Evolutionary conservation across 2,888 invertebrate species (phyloP).

Genomic region (Macaria notata): DNA sequence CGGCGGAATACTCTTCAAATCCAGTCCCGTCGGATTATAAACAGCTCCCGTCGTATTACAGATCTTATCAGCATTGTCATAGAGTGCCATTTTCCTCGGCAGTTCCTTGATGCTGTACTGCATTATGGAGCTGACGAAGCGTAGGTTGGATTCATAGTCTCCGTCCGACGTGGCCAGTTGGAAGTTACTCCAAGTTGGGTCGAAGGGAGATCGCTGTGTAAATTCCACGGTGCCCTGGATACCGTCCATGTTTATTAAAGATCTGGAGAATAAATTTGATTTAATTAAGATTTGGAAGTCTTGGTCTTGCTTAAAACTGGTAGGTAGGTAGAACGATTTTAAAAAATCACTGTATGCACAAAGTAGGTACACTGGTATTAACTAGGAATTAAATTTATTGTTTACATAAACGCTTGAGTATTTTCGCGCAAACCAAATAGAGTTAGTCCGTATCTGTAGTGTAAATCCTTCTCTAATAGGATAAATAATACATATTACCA

Average conservation of each 20-base stretch:
- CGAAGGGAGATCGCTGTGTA: conserved; percentile 90
- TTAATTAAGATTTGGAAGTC: neutral
- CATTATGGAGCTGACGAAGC: conserved; percentile 88
- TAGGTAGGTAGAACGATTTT: no score
- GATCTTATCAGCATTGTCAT: conserved; percentile 53
- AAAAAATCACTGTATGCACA: no score
- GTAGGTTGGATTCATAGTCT: conserved; percentile 86
- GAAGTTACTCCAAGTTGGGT: conserved; percentile 91
- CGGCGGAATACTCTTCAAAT: conserved; percentile 83
- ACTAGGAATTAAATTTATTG: no score
- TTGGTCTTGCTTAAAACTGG: neutral
- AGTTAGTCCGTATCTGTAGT: no score
- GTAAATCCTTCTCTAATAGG: no score
- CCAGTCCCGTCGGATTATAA: conserved; percentile 88
- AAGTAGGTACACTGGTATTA: no score
- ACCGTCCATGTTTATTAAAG: conserved; percentile 88
- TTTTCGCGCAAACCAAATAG: no score
- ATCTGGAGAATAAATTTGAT: conserved; percentile 65
- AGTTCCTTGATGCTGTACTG: conserved; percentile 88
- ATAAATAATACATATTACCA: no score
- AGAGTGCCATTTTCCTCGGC: conserved; percentile 78
- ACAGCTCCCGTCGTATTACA: conserved; percentile 88
- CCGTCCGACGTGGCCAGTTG: conserved; percentile 85
- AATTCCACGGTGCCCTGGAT: conserved; percentile 90
- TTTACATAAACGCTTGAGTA: no score